Base-by-base conservation (phyloP, 2,888 invertebrate genomes). In the Athalia circularis region DNA sequence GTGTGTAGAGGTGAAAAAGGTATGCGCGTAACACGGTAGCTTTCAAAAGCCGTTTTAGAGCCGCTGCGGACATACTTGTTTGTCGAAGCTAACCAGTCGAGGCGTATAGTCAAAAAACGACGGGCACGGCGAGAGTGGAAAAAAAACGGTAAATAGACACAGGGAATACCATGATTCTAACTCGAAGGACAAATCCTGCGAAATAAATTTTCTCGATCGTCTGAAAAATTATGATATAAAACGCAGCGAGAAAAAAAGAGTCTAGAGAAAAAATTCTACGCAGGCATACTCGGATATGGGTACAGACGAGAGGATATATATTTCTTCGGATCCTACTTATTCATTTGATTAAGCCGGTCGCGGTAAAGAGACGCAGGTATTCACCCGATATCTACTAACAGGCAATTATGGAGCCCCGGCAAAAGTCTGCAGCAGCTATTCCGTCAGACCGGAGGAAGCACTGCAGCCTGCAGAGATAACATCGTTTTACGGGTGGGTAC, bases 1-100 rank as follows among this genome's bases (percentile, higher is more conserved):
- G n/a, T 57, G 8, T 13, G 57, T 47, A 47, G 13, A 59, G n/a
- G 29, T 29, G 62, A 29, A 62, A 8, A 62, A 47, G 57, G 70
- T 59, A 72, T 72, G 47, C 75, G 52, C 75, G 75, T 75, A 61
- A 75, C 29, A 64, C 62, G 75, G 75, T 75, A 64, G 75, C 75
- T 47, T 61, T 50, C 15, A 75, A 75, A 75, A 75, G 64, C 52
- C 75, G 50, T 75, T 75, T 75, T 75, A 61, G 62, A 75, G 64
- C 64, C 62, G 64, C 75, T 64, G 29, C 75, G 75, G 52, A 75
- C 29, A 29, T 15, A 75, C 29, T 61, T 75, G 75, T 75, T 75
- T 75, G 75, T 64, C 75, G 50, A 75, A 61, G 75, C 62, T 75
- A 75, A 75, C 50, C 75, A 29, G 75, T 13, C 50, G 59, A 45